Evolutionary conservation across 2,113 vertebrate species (phyloP).

Genomic region (Prionailurus bengalensis): DNA sequence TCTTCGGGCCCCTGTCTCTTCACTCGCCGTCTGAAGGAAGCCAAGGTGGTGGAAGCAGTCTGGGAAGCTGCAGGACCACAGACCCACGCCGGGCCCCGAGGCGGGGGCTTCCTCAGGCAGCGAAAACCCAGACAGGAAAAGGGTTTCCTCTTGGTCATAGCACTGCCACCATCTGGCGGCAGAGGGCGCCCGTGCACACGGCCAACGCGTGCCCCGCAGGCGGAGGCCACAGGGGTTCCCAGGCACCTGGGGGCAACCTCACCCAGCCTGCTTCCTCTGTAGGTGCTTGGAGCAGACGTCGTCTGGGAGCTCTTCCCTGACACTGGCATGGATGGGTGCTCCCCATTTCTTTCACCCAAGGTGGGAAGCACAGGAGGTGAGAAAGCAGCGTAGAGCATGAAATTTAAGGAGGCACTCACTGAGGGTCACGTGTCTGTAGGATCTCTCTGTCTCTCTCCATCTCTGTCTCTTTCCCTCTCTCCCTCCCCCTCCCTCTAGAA

Average conservation of each 20-base stretch:
- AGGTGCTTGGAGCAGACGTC: neutral
- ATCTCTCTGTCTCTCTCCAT: neutral
- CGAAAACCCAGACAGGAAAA: neutral
- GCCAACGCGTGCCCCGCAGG: no score
- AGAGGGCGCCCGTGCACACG: neutral
- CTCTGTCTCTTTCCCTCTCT: neutral
- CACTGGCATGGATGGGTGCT: no score
- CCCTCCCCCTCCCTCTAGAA: neutral
- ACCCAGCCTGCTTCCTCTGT: neutral
- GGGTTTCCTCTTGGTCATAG: neutral
- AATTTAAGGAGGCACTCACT: neutral
- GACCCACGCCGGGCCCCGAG: neutral
- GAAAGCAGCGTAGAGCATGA: neutral
- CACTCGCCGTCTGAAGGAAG: neutral
- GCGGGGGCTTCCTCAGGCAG: fast-evolving
- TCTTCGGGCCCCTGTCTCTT: neutral
- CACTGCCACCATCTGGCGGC: neutral
- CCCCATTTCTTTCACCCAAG: neutral
- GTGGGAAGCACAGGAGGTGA: no score
- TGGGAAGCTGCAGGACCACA: neutral
- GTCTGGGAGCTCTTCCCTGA: no score
- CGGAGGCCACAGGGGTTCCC: neutral
- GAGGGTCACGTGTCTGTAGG: neutral
- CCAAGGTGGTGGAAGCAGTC: neutral
- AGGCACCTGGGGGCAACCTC: neutral